Base-by-base conservation (phyloP, 2,113 vertebrate species). In the Entelurus aequoreus region DNA sequence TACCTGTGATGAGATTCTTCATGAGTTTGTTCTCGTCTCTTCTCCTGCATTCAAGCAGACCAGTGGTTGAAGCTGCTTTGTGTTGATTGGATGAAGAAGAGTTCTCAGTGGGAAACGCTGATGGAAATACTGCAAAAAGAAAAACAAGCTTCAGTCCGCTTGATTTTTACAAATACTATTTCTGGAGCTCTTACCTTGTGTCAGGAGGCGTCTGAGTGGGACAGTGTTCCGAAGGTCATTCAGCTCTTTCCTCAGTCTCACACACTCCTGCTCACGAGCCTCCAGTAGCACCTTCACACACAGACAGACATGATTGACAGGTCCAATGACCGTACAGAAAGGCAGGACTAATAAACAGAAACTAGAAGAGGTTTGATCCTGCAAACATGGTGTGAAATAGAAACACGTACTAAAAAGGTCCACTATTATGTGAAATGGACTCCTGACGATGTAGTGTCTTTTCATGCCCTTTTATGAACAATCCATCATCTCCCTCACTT, bases 1-100 rank as follows among this genome's bases (percentile, higher is more conserved):
- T 61, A 93, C 92, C 92, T 76, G 88, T 90, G 76, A 93, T 80
- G n/a, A 94, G 50, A n/a, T 88, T 88, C 76, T 87, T 92, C 62
- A 94, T 76, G 13, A 93, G 89, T 65, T 76, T 85, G 51, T 66
- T 75, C 79, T 92, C 84, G 0, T 93, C 92, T 77, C 71, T 89
- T 66, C 82, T 90, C 63, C 75, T 86, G 75, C 91, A 93, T 1
- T 80, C 88, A 60, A 94, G 71, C 61, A 92, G 69, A 60, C 91
- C 90, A 15, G 76, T 74, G 15, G 86, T 65, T 1, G 53, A 10
- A 14, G 57, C 71, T 5, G 56, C 10, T 67, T 68, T 76, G 1
- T 52, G 35, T 10, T 36, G 71, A 7, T 65, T 1, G 0, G 12
- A 1, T 53, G 19, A 65, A 1, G 42, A 63, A 0, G 42, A 48